Evolutionary conservation across 2,888 invertebrate species (phyloP).

Genomic region (Amblyjoppa proteus): DNA sequence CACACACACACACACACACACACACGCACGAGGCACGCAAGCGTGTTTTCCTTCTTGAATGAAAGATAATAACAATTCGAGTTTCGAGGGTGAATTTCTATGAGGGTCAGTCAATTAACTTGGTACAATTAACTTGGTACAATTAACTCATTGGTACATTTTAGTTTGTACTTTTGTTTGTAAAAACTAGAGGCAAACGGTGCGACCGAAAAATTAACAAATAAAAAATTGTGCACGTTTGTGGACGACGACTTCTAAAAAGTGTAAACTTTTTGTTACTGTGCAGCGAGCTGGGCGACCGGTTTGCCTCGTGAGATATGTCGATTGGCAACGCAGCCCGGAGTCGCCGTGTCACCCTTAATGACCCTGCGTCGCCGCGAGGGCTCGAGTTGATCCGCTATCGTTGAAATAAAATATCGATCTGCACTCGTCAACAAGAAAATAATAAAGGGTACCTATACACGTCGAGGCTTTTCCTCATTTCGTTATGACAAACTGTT

Average conservation of each 20-base stretch:
- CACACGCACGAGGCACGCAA: neutral
- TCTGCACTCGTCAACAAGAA: neutral
- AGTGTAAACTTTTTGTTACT: no score
- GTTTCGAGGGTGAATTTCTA: neutral
- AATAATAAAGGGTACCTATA: neutral
- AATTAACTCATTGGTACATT: no score
- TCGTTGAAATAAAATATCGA: neutral
- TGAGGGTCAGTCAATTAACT: slow-evolving; percentile 33
- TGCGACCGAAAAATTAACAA: no score
- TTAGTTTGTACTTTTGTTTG: no score
- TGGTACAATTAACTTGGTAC: no score
- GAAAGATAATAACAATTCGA: slow-evolving; percentile 49
- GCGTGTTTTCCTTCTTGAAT: neutral
- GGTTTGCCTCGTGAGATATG: no score
- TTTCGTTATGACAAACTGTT: slow-evolving; percentile 25
- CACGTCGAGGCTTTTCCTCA: neutral
- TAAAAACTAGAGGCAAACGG: no score
- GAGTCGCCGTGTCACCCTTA: no score
- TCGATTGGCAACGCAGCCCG: no score
- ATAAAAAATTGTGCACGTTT: no score
- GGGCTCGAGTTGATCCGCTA: neutral
- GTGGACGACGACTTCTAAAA: no score
- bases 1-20: neutral
- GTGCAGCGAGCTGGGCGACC: no score
- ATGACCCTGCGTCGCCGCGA: neutral